Base-by-base conservation (phyloP, 2,113 vertebrate genomes). In the Pteronura brasiliensis region DNA sequence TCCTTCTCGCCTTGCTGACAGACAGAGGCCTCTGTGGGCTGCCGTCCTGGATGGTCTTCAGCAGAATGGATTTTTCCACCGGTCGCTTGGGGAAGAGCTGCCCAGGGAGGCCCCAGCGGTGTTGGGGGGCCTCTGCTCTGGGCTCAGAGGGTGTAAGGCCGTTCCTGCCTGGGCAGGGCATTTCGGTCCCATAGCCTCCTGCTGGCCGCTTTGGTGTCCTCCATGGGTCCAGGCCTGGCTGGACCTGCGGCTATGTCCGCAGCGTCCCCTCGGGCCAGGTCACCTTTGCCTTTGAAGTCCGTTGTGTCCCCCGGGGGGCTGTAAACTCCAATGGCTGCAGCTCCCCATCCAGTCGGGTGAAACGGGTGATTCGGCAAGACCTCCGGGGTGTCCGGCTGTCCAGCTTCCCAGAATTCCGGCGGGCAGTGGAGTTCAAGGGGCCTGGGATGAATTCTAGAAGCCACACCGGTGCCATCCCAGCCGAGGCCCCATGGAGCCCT, bases 301-400 rank as follows among this genome's bases (percentile, higher is more conserved):
- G 17, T 36, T 5, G 6, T 34, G 17, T 39, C 47, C n/a, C 39
- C 12, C 9, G 0, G 12, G 17, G 61, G 17, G 49, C 76, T 21
- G 21, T 17, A 23, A 17, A 25, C 29, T 34, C 25, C 25, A 3
- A 1, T 0, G 5, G 52, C 52, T 7, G 10, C 27, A 47, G 25
- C 65, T 55, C 34, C 65, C 17, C 6, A 6, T 23, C 5, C 1
- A 76, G 59, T 29, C 11, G n/a, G 23, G 47, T 29, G 31, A 20
- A 15, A 14, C 0, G 29, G 39, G 55, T 8, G 4, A 25, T 34
- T 3, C 4, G 21, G 39, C 2, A 15, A 77, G 71, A 42, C 3
- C 3, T 44, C 27, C 0, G 23, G 31, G 39, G 1, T 20, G 55
- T n/a, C 42, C 6, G 31, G 55, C 74, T 0, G 0, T 27, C 15